Percentiles rank a stretch among this genome's conserved stretches.
Conservation (phyloP, 1,140 invertebrate genomes). For the Zelostemma sp. region DNA sequence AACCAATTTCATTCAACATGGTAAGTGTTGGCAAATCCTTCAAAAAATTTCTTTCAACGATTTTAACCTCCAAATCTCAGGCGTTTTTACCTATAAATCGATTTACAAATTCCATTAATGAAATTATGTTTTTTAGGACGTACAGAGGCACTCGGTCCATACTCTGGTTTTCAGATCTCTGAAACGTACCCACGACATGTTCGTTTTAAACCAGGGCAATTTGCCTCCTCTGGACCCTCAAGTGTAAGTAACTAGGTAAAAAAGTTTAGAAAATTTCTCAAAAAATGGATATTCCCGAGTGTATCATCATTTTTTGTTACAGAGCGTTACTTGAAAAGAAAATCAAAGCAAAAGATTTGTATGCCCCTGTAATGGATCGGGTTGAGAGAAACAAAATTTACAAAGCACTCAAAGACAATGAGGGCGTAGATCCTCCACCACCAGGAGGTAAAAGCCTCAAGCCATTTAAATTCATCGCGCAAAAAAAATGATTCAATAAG, state of each 20-base stretch:
- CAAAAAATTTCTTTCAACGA: too few relatives aligned
- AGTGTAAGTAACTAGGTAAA: slow-evolving; percentile 75
- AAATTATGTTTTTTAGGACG: slow-evolving; percentile 75
- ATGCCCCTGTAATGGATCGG: slow-evolving; percentile 87
- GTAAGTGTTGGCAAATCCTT: too few relatives aligned
- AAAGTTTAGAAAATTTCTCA: slow-evolving; percentile 12
- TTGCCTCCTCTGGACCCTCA: slow-evolving; percentile 87
- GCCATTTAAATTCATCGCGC: not conserved
- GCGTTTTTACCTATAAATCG: too few relatives aligned
- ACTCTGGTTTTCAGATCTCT: slow-evolving; percentile 96
- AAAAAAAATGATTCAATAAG: slow-evolving; percentile 1
- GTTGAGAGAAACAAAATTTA: slow-evolving; percentile 73
- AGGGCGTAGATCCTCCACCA: not conserved
- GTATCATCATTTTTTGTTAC: slow-evolving; percentile 49
- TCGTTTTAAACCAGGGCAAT: slow-evolving; percentile 89
- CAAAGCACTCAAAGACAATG: slow-evolving; percentile 59
- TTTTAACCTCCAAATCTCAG: too few relatives aligned
- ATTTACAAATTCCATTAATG: too few relatives aligned
- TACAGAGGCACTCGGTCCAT: slow-evolving; percentile 96
- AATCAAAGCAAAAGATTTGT: slow-evolving; percentile 89
- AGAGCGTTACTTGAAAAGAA: slow-evolving; percentile 82
- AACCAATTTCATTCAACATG: too few relatives aligned
- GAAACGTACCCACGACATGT: slow-evolving; percentile 98
- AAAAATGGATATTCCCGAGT: slow-evolving; percentile 11
- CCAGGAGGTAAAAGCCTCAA: not conserved